Evolutionary conservation across 2,113 vertebrate species (phyloP).

Genomic region (Lasiurus borealis): DNA sequence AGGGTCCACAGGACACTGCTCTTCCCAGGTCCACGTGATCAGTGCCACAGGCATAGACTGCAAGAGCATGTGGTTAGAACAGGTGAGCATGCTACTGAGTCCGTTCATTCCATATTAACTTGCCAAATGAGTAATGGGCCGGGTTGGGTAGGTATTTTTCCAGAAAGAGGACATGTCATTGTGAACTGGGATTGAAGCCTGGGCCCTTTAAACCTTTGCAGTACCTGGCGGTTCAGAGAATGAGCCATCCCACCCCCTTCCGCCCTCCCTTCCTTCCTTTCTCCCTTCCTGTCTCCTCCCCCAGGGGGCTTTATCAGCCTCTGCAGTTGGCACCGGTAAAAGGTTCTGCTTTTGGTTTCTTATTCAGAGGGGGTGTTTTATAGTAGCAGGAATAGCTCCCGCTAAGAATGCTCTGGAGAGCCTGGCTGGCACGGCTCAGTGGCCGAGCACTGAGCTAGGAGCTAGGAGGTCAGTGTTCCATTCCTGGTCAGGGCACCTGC

Average conservation of each 20-base stretch:
- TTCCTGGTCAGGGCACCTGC: too few relatives aligned
- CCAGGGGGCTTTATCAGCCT: background rate
- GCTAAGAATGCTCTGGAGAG: background rate
- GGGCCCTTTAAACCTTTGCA: background rate
- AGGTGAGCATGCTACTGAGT: background rate
- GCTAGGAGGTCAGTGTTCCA: too few relatives aligned
- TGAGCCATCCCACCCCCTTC: background rate
- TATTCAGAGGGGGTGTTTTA: background rate
- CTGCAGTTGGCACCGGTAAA: background rate
- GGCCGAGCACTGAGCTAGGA: rapidly evolving
- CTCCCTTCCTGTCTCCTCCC: background rate
- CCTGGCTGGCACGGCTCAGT: too few relatives aligned
- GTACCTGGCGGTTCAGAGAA: background rate
- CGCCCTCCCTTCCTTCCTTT: background rate
- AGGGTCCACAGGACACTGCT: background rate
- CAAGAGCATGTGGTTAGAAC: background rate
- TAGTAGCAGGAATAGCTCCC: background rate
- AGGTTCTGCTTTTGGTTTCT: background rate
- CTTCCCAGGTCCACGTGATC: background rate
- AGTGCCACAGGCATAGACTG: background rate
- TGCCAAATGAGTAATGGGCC: background rate
- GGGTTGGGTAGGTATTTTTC: background rate
- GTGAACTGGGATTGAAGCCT: background rate
- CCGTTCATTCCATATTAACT: background rate
- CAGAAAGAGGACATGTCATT: background rate